Percentiles rank a stretch among this genome's conserved stretches.
These are phyloP conservation scores for Glomeris maerens DNA, from an alignment of 1,140 invertebrate species.

Conservation along the genomic window DNA sequence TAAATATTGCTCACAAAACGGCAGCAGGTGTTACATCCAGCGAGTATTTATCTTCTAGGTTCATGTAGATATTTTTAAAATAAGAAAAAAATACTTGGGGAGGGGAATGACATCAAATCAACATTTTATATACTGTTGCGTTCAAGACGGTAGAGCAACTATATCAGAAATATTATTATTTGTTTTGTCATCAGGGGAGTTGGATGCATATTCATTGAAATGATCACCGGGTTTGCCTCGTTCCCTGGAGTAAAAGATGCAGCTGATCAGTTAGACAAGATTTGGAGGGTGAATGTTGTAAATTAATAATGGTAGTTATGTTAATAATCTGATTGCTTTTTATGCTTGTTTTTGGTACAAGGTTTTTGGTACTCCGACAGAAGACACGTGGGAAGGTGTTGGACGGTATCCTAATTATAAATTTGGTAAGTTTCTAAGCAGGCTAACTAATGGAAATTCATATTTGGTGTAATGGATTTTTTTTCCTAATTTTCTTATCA, in stretches of 20 bases:
- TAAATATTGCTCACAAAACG: too few species aligned
- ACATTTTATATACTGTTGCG: too few species aligned
- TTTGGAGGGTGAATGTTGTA: constrained; percentile 58
- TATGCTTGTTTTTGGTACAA: constrained; percentile 24
- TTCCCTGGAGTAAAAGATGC: constrained; percentile 91
- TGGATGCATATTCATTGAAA: constrained; percentile 95
- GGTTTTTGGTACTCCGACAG: constrained; percentile 79
- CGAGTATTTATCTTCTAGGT: too few species aligned
- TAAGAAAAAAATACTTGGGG: too few species aligned
- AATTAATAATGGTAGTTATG: background rate
- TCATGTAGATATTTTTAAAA: too few species aligned
- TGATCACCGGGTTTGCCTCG: constrained; percentile 88
- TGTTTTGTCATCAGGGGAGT: constrained; percentile 51
- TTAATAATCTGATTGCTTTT: constrained; percentile 1
- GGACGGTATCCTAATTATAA: constrained; percentile 71
- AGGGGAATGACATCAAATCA: too few species aligned
- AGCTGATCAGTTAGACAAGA: constrained; percentile 90
- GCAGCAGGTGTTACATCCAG: too few species aligned
- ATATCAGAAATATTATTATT: too few species aligned
- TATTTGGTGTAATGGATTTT: background rate
- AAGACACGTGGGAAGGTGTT: constrained; percentile 79
- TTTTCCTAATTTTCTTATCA: constrained; percentile 24
- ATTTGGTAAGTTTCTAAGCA: constrained; percentile 24
- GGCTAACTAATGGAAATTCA: constrained; percentile 16
- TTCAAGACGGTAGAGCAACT: too few species aligned